Conservation (phyloP, 1,140 invertebrate genomes). For the Drosophila varians region DNA sequence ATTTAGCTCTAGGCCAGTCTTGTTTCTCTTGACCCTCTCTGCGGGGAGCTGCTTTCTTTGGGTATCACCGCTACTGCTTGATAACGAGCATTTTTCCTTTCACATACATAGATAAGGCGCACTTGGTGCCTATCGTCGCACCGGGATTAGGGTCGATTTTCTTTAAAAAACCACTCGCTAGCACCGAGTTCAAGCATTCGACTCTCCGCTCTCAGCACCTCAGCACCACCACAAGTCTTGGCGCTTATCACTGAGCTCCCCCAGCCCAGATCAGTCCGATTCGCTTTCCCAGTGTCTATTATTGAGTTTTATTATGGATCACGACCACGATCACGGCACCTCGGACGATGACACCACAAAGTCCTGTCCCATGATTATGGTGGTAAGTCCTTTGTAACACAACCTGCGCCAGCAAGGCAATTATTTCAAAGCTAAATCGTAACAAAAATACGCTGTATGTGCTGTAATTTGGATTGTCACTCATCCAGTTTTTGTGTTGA, state of each 20-base stretch:
- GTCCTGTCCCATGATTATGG: constrained; percentile 70
- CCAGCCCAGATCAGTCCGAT: neutral
- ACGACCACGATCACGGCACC: constrained; percentile 41
- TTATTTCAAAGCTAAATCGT: neutral
- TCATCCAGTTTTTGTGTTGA: constrained; percentile 10
- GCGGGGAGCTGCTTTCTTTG: constrained; percentile 9
- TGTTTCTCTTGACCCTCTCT: neutral
- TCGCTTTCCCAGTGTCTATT: constrained; percentile 82
- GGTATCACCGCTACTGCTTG: constrained; percentile 49
- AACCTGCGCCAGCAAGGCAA: neutral
- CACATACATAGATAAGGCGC: constrained; percentile 71
- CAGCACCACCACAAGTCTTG: constrained; percentile 58
- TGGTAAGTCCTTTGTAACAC: constrained; percentile 53
- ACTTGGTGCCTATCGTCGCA: constrained; percentile 30
- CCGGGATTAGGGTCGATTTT: constrained; percentile 68
- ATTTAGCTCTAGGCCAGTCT: neutral
- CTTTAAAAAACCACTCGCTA: constrained; percentile 70
- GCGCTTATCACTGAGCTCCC: constrained; percentile 35
- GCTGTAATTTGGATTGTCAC: constrained; percentile 19
- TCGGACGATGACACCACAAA: constrained; percentile 21
- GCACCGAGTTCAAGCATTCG: constrained; percentile 49
- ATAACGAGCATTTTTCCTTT: constrained; percentile 65
- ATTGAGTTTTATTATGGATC: constrained; percentile 42
- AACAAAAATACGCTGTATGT: too few species aligned
- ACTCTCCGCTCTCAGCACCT: constrained; percentile 61